Evolutionary conservation across 2,797 vertebrate species (phyloP).

Genomic region (Poecilia gillii): DNA sequence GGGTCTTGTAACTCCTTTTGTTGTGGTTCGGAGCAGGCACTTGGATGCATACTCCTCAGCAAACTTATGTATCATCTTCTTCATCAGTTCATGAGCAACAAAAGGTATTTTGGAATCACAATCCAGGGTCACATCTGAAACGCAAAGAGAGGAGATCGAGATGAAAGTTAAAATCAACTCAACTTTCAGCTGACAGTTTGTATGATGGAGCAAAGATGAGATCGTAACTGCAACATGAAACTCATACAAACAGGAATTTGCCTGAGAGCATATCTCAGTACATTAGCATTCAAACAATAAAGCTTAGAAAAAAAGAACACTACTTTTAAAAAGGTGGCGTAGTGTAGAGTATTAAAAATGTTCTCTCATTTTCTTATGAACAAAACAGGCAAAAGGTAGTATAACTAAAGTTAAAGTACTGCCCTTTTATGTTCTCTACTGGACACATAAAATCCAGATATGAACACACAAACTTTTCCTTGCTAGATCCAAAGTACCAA

Average conservation of each 20-base stretch:
- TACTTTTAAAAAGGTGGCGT: neutral
- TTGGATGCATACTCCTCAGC: conserved; percentile 97
- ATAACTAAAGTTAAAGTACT: neutral
- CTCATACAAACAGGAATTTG: neutral
- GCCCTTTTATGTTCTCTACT: neutral
- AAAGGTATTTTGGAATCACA: conserved; percentile 96
- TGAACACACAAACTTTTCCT: neutral
- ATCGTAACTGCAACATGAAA: neutral
- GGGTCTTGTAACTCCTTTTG: conserved; percentile 84
- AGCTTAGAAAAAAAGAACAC: neutral
- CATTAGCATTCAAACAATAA: neutral
- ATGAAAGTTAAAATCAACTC: neutral
- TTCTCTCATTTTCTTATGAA: neutral
- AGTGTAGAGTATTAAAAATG: neutral
- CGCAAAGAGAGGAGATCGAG: conserved; percentile 18
- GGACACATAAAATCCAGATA: neutral
- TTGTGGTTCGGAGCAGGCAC: conserved; percentile 90
- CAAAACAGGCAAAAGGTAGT: neutral
- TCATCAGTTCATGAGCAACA: conserved; percentile 99
- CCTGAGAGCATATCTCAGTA: neutral
- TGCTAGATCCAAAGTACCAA: neutral
- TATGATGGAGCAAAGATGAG: neutral
- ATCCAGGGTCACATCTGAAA: conserved; percentile 91
- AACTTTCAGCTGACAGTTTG: neutral
- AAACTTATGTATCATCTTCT: conserved; percentile 98